Percentiles rank a stretch among this genome's conserved stretches.
Evolutionary conservation across 2,888 invertebrate species (phyloP).

Genomic region (Dynastes maya): DNA sequence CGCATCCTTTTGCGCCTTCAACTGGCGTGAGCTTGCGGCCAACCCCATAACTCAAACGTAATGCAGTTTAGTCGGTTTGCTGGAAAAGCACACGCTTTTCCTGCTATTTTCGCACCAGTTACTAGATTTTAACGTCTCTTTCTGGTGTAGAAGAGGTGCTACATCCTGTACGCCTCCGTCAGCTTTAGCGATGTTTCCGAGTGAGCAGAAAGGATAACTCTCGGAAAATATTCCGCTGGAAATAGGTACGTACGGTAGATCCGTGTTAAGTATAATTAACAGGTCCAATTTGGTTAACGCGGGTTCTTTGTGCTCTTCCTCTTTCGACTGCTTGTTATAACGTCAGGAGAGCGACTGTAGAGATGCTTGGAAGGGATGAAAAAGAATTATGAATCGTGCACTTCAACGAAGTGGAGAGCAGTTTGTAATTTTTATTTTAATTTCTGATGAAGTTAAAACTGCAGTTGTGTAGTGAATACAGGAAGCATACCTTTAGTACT

Average conservation of each 20-base stretch:
- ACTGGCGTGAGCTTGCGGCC: constrained; percentile 15
- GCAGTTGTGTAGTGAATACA: too few relatives aligned
- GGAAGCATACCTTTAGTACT: too few relatives aligned
- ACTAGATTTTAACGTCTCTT: constrained; percentile 18
- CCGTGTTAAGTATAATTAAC: constrained; percentile 42
- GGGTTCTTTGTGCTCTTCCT: constrained; percentile 25
- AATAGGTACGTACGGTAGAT: neutral
- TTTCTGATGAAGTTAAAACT: too few relatives aligned
- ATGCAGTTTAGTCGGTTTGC: constrained; percentile 43
- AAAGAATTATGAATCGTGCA: too few relatives aligned
- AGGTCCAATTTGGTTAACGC: constrained; percentile 36
- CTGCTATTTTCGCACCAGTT: constrained; percentile 26
- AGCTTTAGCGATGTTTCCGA: constrained; percentile 18
- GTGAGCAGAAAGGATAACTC: constrained; percentile 39
- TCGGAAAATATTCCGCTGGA: constrained; percentile 14
- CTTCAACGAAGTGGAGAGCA: too few relatives aligned
- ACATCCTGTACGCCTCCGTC: constrained; percentile 14
- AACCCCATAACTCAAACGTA: constrained; percentile 39
- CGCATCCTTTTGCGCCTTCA: constrained; percentile 31
- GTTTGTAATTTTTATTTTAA: too few relatives aligned
- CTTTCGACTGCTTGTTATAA: constrained; percentile 9
- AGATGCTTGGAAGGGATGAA: neutral
- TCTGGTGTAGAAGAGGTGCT: neutral
- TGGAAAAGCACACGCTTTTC: constrained; percentile 34
- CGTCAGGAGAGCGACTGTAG: neutral